Conservation (phyloP, 1,140 invertebrate species). For the Coptotermes formosanus region DNA sequence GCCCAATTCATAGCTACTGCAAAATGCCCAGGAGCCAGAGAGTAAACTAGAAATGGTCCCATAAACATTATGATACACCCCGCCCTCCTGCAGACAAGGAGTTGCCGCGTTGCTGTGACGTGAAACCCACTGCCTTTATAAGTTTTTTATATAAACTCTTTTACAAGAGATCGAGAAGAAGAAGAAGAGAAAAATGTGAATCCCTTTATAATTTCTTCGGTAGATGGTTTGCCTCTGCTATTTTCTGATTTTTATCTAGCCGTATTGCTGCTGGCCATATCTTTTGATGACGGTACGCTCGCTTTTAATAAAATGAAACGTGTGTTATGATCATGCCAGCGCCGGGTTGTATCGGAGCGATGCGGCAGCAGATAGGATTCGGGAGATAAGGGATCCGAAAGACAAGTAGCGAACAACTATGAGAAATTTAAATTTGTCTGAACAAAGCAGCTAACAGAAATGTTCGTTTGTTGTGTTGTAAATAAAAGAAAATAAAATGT, state of each 20-base stretch:
- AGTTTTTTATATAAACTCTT: conserved; percentile 19
- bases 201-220: conserved; percentile 29
- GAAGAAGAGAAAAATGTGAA: background rate
- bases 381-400: background rate
- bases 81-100: background rate
- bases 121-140: conserved; percentile 6
- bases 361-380: background rate
- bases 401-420: background rate
- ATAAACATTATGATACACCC: conserved; percentile 26
- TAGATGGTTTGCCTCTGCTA: conserved; percentile 22
- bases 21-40: conserved; percentile 27
- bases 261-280: conserved; percentile 16
- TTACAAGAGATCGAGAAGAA: conserved; percentile 2
- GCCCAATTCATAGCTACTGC: conserved; percentile 27
- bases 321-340: background rate
- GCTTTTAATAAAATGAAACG: conserved; percentile 7
- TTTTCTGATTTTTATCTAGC: conserved; percentile 28
- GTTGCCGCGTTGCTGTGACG: background rate
- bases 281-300: conserved; percentile 21
- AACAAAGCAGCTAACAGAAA: background rate
- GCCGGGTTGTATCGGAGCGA: background rate
- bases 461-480: too few relatives aligned
- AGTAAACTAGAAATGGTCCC: background rate
- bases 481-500: too few relatives aligned
- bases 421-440: background rate